Conservation (phyloP, 2,888 invertebrate species). For the Polylopha cassiicola region DNA sequence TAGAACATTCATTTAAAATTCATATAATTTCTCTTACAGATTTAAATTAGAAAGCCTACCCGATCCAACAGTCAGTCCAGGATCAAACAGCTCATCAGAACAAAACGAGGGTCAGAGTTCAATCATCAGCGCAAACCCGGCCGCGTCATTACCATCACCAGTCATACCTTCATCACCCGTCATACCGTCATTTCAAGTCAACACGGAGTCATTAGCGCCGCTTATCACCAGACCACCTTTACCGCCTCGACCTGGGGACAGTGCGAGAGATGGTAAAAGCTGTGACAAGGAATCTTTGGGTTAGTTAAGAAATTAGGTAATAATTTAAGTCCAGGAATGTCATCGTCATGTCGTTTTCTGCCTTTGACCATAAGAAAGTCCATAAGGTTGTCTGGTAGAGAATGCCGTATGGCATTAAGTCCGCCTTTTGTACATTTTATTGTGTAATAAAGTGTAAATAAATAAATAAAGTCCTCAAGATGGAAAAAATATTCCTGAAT, state of each 20-base stretch:
- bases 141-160: conserved; percentile 30
- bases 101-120: conserved; percentile 67
- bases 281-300: conserved; percentile 56
- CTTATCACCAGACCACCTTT: conserved; percentile 53
- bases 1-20: no score
- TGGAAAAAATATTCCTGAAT: no score
- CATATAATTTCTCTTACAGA: conserved; percentile 32
- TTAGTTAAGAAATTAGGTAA: no score
- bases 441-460: no score
- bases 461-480: no score
- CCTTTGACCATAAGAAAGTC: no score
- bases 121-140: conserved; percentile 51
- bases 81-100: conserved; percentile 71
- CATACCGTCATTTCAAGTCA: conserved; percentile 26
- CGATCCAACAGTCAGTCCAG: conserved; percentile 66
- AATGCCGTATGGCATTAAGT: no score
- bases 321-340: no score
- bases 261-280: conserved; percentile 51
- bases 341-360: no score
- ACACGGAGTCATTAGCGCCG: conserved; percentile 41
- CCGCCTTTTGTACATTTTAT: no score
- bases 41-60: conserved; percentile 61
- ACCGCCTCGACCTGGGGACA: conserved; percentile 53
- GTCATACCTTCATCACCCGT: conserved; percentile 35
- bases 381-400: no score